These are phyloP conservation scores for Baccha elongata DNA, from an alignment of 2,888 invertebrate genomes.

Conservation along the genomic window DNA sequence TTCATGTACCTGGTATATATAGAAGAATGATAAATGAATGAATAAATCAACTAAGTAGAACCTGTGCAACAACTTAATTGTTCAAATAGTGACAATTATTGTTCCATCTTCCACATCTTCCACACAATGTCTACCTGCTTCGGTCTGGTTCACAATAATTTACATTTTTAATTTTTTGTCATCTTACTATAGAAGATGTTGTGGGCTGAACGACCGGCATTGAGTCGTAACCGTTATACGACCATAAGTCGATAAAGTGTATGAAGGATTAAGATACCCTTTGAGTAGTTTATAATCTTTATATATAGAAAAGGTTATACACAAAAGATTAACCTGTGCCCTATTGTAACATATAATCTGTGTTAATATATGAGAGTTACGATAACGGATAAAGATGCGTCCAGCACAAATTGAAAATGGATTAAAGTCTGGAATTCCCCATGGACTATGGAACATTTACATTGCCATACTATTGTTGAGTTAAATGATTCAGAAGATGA, in stretches of 20 bases:
- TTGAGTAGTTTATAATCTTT: conserved; percentile 38
- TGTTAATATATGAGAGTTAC: conserved; percentile 42
- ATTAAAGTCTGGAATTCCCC: background rate
- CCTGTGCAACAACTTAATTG: conserved; percentile 65
- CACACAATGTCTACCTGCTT: background rate
- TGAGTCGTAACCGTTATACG: conserved; percentile 19
- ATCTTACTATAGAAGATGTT: conserved; percentile 1
- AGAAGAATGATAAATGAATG: conserved; percentile 39
- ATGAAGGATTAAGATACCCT: conserved; percentile 35
- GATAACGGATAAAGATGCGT: conserved; percentile 27
- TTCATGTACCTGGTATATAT: too few species aligned
- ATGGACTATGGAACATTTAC: too few species aligned
- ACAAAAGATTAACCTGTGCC: conserved; percentile 25
- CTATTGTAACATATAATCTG: conserved; percentile 40
- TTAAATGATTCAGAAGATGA: conserved; percentile 9
- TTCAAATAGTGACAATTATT: conserved; percentile 32
- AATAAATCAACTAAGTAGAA: conserved; percentile 65
- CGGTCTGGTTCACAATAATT: conserved; percentile 7
- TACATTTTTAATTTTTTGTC: conserved; percentile 40
- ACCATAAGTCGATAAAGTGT: background rate
- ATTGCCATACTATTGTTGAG: conserved; percentile 7
- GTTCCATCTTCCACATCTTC: background rate
- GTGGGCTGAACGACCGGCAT: background rate
- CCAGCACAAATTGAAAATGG: conserved; percentile 32
- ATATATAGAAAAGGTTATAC: conserved; percentile 18